A percentile compares a stretch with the other conserved stretches of the same genome.
These are phyloP conservation scores for Chaetodon auriga DNA, from an alignment of 2,113 vertebrate species.

Conservation along the genomic window DNA sequence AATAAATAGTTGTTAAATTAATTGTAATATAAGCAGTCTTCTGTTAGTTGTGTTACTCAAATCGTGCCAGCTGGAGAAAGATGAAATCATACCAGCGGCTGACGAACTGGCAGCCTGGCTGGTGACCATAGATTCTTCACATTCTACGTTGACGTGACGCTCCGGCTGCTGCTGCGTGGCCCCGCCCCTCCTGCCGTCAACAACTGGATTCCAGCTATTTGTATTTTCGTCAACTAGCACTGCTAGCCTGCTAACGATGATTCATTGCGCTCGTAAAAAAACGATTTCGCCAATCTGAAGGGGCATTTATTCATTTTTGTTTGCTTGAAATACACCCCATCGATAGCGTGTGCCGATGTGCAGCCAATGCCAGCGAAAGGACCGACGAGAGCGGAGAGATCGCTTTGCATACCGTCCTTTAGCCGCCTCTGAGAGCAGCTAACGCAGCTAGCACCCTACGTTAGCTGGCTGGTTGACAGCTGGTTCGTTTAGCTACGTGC, in stretches of 20 bases:
- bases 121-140: conserved; percentile 45
- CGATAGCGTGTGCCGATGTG: conserved; percentile 48
- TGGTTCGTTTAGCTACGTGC: conserved; percentile 44
- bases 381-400: conserved; percentile 52
- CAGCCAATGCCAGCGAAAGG: conserved; percentile 35
- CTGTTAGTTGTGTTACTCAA: background rate
- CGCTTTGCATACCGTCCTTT: conserved; percentile 49
- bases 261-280: conserved; percentile 10
- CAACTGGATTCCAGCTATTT: conserved; percentile 76
- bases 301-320: background rate
- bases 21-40: too few species aligned
- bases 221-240: conserved; percentile 66
- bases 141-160: conserved; percentile 44
- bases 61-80: background rate
- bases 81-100: background rate
- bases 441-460: conserved; percentile 56
- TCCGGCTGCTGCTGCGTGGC: conserved; percentile 1
- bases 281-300: background rate
- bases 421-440: conserved; percentile 65
- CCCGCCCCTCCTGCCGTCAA: conserved; percentile 74
- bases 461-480: conserved; percentile 74
- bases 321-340: background rate
- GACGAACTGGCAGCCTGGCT: background rate
- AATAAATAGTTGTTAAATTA: too few species aligned
- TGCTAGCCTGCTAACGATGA: conserved; percentile 59